Percentiles rank a stretch among this genome's conserved stretches.
Conservation (phyloP, 2,888 invertebrate species). For the Sisyra terminalis region DNA sequence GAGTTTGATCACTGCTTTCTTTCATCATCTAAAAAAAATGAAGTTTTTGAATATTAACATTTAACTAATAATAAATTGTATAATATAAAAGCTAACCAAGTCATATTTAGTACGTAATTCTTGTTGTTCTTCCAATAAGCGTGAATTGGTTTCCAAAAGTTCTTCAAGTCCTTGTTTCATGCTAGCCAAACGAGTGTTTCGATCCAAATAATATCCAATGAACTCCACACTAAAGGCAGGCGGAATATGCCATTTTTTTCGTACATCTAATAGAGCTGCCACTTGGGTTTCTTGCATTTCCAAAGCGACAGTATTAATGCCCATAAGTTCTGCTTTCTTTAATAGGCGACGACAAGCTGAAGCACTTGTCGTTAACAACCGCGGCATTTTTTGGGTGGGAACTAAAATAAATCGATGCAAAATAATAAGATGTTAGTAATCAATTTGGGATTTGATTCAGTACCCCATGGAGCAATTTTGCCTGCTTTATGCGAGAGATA, state of each 20-base stretch:
- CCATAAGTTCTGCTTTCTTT: conserved; percentile 80
- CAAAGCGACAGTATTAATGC: conserved; percentile 63
- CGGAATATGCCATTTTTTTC: conserved; percentile 87
- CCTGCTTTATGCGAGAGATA: conserved; percentile 58
- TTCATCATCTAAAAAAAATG: conserved; percentile 29
- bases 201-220: conserved; percentile 82
- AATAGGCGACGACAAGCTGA: conserved; percentile 69
- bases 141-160: conserved; percentile 55
- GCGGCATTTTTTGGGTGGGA: conserved; percentile 88
- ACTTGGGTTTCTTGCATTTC: conserved; percentile 73
- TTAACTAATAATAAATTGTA: too few species aligned
- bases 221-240: conserved; percentile 92
- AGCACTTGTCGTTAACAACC: conserved; percentile 77
- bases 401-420: too few species aligned
- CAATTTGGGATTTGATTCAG: conserved; percentile 10
- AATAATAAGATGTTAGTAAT: too few species aligned
- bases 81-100: conserved; percentile 34
- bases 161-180: conserved; percentile 63
- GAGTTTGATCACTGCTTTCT: conserved; percentile 45
- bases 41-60: too few species aligned
- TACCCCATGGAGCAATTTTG: conserved; percentile 75
- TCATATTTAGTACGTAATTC: conserved; percentile 61
- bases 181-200: conserved; percentile 64
- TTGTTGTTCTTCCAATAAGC: conserved; percentile 62
- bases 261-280: conserved; percentile 65